These are phyloP conservation scores for Zaprionus inermis DNA, from an alignment of 1,140 invertebrate genomes.

Conservation along the genomic window DNA sequence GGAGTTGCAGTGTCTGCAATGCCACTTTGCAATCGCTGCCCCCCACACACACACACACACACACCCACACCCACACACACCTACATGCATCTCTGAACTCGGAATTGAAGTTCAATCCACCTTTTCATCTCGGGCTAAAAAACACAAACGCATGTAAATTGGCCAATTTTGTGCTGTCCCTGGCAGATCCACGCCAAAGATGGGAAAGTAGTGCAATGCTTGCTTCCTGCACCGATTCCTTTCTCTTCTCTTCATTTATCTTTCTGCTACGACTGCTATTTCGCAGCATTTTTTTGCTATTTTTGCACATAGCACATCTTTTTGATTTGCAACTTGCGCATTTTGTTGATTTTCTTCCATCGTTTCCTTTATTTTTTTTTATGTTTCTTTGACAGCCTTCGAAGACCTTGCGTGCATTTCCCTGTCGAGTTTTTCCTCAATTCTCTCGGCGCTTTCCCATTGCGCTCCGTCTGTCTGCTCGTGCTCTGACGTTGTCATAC, in stretches of 20 bases:
- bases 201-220: conserved; percentile 44
- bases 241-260: conserved; percentile 43
- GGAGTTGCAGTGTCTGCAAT: conserved; percentile 45
- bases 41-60: conserved; percentile 9
- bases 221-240: conserved; percentile 53
- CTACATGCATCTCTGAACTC: conserved; percentile 29
- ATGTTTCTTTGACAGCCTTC: conserved; percentile 61
- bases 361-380: conserved; percentile 5
- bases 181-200: conserved; percentile 35
- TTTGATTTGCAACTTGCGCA: conserved; percentile 72
- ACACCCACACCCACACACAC: conserved; percentile 31
- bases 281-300: conserved; percentile 11
- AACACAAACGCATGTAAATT: conserved; percentile 78
- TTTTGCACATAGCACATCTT: conserved; percentile 44
- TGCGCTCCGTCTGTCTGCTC: not conserved
- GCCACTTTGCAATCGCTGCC: conserved; percentile 65
- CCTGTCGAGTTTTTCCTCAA: conserved; percentile 1
- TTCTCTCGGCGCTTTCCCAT: conserved; percentile 5
- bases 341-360: conserved; percentile 46
- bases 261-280: not conserved
- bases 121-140: conserved; percentile 48
- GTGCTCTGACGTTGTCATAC: conserved; percentile 37
- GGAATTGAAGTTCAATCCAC: conserved; percentile 72
- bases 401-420: conserved; percentile 48
- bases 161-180: conserved; percentile 66